Percentiles rank a stretch among this genome's conserved stretches.
These are phyloP conservation scores for Lamellibrachia columna DNA, from an alignment of 2,888 invertebrate genomes.

Conservation along the genomic window DNA sequence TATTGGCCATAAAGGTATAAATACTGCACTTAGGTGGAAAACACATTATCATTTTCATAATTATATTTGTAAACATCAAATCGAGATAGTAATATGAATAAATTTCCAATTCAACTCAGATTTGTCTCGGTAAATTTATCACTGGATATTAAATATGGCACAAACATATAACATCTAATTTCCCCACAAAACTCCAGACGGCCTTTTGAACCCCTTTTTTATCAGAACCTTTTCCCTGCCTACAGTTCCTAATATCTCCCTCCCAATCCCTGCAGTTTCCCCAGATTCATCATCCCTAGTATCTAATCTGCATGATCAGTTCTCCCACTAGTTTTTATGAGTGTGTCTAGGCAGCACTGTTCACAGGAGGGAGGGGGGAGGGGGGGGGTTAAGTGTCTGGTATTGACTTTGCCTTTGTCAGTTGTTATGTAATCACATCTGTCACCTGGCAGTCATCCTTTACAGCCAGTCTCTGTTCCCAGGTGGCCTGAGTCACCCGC, in stretches of 20 bases:
- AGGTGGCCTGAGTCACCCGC: neutral
- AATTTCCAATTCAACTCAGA: neutral
- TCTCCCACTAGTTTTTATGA: neutral
- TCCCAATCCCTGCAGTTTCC: neutral
- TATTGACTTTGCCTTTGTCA: neutral
- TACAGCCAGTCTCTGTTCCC: neutral
- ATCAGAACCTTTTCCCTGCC: neutral
- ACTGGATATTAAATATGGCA: neutral
- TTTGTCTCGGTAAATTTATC: neutral
- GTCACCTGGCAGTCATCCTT: neutral
- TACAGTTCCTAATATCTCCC: neutral
- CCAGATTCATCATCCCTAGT: neutral
- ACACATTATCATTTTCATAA: neutral
- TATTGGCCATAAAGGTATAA: neutral
- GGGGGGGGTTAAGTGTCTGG: neutral
- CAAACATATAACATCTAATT: no score
- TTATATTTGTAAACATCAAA: neutral
- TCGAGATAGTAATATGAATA: neutral
- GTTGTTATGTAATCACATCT: neutral
- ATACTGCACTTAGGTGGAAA: neutral
- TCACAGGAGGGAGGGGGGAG: neutral
- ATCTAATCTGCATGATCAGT: neutral
- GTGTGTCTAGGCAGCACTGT: neutral
- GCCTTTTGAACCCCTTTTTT: no score
- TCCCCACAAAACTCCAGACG: no score